Percentiles rank a stretch among this genome's conserved stretches.
These are phyloP conservation scores for Leucoraja ocellata DNA, from an alignment of 2,797 vertebrate species.

Conservation along the genomic window DNA sequence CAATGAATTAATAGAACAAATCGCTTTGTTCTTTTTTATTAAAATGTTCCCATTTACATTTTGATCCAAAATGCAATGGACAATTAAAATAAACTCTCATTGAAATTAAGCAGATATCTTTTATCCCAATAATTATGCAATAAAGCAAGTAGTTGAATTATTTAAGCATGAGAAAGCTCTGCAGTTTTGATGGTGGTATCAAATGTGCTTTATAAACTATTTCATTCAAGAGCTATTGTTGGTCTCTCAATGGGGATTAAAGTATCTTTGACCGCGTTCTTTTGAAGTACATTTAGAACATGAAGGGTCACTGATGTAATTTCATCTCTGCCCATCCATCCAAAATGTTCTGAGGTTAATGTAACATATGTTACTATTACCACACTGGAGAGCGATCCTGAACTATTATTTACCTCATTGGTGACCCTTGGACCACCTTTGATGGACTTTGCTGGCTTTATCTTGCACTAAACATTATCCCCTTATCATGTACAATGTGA, in stretches of 20 bases:
- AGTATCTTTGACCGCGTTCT: neutral
- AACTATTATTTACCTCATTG: too few relatives aligned
- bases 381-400: too few relatives aligned
- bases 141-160: slow-evolving; percentile 11
- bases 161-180: neutral
- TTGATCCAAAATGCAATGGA: neutral
- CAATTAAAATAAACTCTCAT: neutral
- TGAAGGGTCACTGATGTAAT: neutral
- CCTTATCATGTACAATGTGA: too few relatives aligned
- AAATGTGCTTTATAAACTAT: neutral
- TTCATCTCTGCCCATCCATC: neutral
- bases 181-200: slow-evolving; percentile 24
- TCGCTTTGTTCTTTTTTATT: neutral
- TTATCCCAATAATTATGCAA: neutral
- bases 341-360: neutral
- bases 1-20: neutral
- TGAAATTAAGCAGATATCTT: neutral
- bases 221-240: slow-evolving; percentile 17
- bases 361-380: neutral
- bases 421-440: too few relatives aligned
- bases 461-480: too few relatives aligned
- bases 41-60: neutral
- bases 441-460: too few relatives aligned
- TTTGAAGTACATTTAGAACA: neutral
- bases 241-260: neutral